phyloP scores from a whole-genome alignment of 2,797 vertebrate species.

The Gymnoscopelus braueri region DNA sequence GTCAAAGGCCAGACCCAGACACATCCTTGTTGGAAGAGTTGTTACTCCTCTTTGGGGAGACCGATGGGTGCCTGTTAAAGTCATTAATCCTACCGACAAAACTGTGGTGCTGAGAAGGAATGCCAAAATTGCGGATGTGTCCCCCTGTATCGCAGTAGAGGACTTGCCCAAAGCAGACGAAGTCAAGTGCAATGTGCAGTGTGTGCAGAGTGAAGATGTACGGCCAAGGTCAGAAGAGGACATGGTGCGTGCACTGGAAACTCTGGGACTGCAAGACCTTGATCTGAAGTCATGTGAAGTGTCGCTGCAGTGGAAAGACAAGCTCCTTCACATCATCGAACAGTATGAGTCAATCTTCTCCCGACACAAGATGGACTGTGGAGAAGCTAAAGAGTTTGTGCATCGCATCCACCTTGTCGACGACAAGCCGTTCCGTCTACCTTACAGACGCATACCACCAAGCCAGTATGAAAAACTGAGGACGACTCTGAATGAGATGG shows the following conservation, averaged over 20 bases:
- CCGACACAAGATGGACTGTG: conserved; percentile 40
- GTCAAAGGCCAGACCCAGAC: conserved; percentile 19
- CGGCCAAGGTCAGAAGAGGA: too few species aligned
- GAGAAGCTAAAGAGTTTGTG: conserved; percentile 26
- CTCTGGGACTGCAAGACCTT: conserved; percentile 18
- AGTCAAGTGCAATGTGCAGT: neutral
- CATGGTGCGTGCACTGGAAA: neutral
- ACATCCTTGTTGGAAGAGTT: conserved; percentile 30
- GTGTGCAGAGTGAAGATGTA: neutral
- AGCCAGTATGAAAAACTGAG: conserved; percentile 38
- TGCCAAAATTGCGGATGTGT: conserved; percentile 3
- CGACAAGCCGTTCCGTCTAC: conserved; percentile 33
- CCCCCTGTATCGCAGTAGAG: neutral
- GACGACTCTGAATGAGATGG: conserved; percentile 34
- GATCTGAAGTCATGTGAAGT: conserved; percentile 33
- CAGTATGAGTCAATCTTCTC: conserved; percentile 45
- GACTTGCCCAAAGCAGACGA: neutral
- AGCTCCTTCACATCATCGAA: conserved; percentile 9
- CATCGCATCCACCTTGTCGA: conserved; percentile 28
- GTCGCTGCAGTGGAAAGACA: conserved; percentile 21
- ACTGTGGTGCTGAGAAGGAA: conserved; percentile 28
- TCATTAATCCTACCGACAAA: conserved; percentile 34
- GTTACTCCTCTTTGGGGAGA: conserved; percentile 35
- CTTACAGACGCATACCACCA: conserved; percentile 23
- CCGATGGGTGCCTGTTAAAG: conserved; percentile 38